Base-by-base conservation (phyloP, 1,140 invertebrate species). In the Drosophila watanabei region DNA sequence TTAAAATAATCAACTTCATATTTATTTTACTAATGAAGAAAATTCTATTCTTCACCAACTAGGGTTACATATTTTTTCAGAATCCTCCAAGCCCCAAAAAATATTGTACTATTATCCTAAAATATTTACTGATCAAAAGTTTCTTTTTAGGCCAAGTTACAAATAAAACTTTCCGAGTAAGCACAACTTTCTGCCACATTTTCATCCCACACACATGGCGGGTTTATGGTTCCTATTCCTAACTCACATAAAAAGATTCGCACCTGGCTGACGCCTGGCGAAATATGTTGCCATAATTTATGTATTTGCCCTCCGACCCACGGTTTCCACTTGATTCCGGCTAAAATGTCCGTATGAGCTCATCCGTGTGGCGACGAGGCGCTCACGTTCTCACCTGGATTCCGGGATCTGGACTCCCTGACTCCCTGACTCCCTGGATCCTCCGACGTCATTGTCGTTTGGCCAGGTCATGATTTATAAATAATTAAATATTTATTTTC, bases 401-500 rank as follows among this genome's bases (percentile, higher is more conserved):
- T 20, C 48, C 30, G 45, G 61, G 16, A 65, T 46, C 39, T 13
- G 24, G 58, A 10, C 10, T 48, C 32, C 24, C n/a, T 39, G 32
- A 49, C 46, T 48, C 24, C 24, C 10, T 0, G 2, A 20, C 39
- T 41, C 20, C 45, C 35, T 16, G 7, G 63, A 35, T 33, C 54
- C 35, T 11, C 37, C 35, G 28, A 68, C 63, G 63, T 45, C 48
- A 49, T 58, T 58, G 51, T 79, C 61, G 57, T 46, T 76, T 73
- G 76, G 68, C 58, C 84, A 57, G 73, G 72, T 79, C 86, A 89
- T 89, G 85, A 89, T 82, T 89, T 90, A 90, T 85, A 89, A 89
- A 89, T 89, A 89, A 89, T 89, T 85, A 90, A 89, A 90, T 89
- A 89, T 90, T 89, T 89, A 90, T 89, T 89, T 81, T 89, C 66